Percentiles rank a stretch among this genome's conserved stretches.
phyloP scores from a whole-genome alignment of 1,140 invertebrate genomes.

The Trichomalopsis sarcophagae region DNA sequence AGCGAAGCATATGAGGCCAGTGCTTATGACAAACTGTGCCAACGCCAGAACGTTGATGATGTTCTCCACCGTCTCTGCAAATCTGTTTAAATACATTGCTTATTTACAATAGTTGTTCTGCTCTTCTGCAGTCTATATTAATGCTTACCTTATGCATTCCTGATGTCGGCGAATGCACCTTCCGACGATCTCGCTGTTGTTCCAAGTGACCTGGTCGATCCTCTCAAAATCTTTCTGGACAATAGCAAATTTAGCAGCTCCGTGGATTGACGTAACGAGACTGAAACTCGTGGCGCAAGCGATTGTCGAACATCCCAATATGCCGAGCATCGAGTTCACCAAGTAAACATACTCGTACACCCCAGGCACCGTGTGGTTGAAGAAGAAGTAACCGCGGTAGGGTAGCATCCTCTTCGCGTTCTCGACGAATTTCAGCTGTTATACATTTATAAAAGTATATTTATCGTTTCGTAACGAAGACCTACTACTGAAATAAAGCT shows the following conservation, averaged over 20 bases:
- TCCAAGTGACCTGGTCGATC: conserved; percentile 47
- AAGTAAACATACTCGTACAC: conserved; percentile 55
- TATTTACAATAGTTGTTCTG: neutral
- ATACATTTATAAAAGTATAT: neutral
- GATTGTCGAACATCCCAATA: conserved; percentile 54
- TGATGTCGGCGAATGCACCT: conserved; percentile 59
- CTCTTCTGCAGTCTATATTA: neutral
- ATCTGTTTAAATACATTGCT: conserved; percentile 54
- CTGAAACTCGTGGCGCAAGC: conserved; percentile 58
- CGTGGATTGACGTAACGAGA: conserved; percentile 60
- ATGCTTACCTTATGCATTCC: conserved; percentile 59
- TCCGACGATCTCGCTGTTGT: conserved; percentile 9
- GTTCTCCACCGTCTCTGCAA: conserved; percentile 63
- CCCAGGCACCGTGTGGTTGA: conserved; percentile 57
- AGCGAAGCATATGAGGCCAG: conserved; percentile 60
- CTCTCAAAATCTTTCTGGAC: conserved; percentile 55
- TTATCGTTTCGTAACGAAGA: no score
- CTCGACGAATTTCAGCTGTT: conserved; percentile 38
- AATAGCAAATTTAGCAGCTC: conserved; percentile 62
- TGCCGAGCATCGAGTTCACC: conserved; percentile 49
- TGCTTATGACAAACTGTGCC: conserved; percentile 62
- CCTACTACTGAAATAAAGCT: no score
- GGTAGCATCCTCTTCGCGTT: conserved; percentile 54
- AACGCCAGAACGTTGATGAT: conserved; percentile 63
- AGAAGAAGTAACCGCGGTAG: conserved; percentile 58